Conservation (phyloP, 2,888 invertebrate genomes). For the Neelides folsomi region DNA sequence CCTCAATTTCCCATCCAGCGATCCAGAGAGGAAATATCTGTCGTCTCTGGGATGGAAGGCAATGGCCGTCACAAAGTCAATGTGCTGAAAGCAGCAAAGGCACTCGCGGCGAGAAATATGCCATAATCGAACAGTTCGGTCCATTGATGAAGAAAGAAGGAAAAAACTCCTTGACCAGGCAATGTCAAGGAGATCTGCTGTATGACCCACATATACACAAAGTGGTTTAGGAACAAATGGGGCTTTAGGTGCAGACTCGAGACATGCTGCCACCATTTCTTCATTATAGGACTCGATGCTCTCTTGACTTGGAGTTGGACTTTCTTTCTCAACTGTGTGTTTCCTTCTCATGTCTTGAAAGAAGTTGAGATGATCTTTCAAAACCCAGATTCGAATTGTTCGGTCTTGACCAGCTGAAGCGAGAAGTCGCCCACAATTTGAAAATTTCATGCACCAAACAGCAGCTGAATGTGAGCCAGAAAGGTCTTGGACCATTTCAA, state of each 20-base stretch:
- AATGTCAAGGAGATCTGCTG: conserved; percentile 88
- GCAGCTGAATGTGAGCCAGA: conserved; percentile 76
- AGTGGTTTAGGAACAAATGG: conserved; percentile 83
- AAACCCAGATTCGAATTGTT: conserved; percentile 85
- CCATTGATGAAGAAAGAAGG: conserved; percentile 94
- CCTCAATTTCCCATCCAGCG: conserved; percentile 92
- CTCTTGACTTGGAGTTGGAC: conserved; percentile 85
- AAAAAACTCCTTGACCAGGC: conserved; percentile 99
- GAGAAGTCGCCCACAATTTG: conserved; percentile 81
- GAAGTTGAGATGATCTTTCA: conserved; percentile 74
- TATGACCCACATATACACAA: conserved; percentile 85
- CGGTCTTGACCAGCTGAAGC: conserved; percentile 97
- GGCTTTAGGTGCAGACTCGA: conserved; percentile 39
- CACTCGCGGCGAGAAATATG: conserved; percentile 95
- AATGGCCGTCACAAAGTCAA: conserved; percentile 97
- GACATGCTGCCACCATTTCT: conserved; percentile 30
- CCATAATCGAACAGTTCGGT: conserved; percentile 94
- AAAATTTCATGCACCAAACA: conserved; percentile 98
- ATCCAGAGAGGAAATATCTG: conserved; percentile 87
- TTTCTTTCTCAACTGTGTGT: conserved; percentile 79
- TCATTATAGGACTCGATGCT: conserved; percentile 64
- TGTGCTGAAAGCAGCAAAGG: conserved; percentile 96
- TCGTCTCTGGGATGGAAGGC: conserved; percentile 84
- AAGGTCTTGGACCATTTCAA: conserved; percentile 79
- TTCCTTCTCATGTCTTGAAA: conserved; percentile 94